Evolutionary conservation across 2,113 vertebrate species (phyloP), one percentile per base, ranked within the genome.

Genomic region (Rhombomys opimus): DNA sequence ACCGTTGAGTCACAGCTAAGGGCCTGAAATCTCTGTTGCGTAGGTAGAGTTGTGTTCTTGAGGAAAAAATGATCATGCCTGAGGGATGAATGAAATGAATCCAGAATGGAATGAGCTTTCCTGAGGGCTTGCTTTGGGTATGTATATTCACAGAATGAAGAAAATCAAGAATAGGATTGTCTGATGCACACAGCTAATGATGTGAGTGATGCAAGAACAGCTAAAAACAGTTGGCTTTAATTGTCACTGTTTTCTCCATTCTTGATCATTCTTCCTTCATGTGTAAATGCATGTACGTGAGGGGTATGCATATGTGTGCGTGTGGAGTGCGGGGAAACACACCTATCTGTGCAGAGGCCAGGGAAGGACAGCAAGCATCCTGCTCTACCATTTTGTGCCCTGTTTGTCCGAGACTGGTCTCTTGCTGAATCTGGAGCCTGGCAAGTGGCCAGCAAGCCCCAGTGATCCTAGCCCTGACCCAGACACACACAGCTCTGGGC

Each of bases 161-260:
- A 93, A 76, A 67, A 82, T 63, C 90, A 96, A 88, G 41, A 85
- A 65, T 54, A 81, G 70, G 4, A 20, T 8, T 93, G 76, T 57
- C 38, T 46, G 38, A 6, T 10, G 25, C 41, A 10, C n/a, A 30
- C 81, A 17, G 23, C 59, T 63, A 17, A 50, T 13, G 25, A 1
- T 1, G 72, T 92, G 35, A 77, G 61, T 41, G 38, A 27, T 41
- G 27, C 41, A 23, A 30, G 46, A 38, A 27, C 17, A 50, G 65
- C 32, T 18, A 70, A 68, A 46, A 82, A 59, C 3, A 35, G 41
- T 87, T 68, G 70, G 2, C 4, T 35, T 41, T 80, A 54, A 61
- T 8, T 10, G 38, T 41, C 46, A 46, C 27, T 54, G 63, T 72
- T 91, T 72, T 5, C 32, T 23, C 46, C 70, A 52, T 63, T 54